Evolutionary conservation across 2,113 vertebrate species (phyloP), one percentile per base, ranked within the genome.

Genomic region (Pogonocichla stellata): DNA sequence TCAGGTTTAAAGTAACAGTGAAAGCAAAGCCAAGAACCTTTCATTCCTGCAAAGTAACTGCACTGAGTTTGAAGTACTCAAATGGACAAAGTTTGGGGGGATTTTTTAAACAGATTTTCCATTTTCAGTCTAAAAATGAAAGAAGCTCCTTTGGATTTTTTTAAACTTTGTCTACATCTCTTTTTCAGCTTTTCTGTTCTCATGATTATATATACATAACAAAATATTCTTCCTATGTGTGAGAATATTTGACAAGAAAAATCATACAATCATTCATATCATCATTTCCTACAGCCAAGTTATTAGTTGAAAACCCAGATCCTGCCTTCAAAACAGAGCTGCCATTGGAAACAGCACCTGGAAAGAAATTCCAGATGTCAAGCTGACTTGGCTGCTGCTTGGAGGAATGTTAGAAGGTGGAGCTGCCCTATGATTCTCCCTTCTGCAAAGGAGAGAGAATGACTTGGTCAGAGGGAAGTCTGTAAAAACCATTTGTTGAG

Each of bases 1-100:
- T 72, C 36, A 77, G 84, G 47, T 95, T 95, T 90, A 80, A 94
- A 94, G 80, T 28, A 94, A 77, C 62, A 87, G 89, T 8, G 66
- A 77, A 58, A 72, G 67, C 78, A 80, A 80, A 84, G 77, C 83
- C 83, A 92, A 73, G 82, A 93, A 90, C 51, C 45, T 78, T 86
- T 88, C 77, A 56, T 74, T 86, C 64, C 47, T 62, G 33, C 31
- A 80, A 66, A 80, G 36, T n/a, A 73, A 47, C 45, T 70, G 60
- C 51, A 66, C 29, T 0, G 3, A 57, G 18, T 57, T 36, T 54
- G 23, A 70, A 57, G 2, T 12, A 42, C 42, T 62, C 42, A 34
- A 33, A 69, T 4, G 42, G 34, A 42, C 54, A 67, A 42, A 51
- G 7, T 40, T 78, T 54, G 14, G 36, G 5, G 36, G 5, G 4